Base-by-base conservation (phyloP, 2,888 invertebrate genomes). In the Mechanitis mazaeus region DNA sequence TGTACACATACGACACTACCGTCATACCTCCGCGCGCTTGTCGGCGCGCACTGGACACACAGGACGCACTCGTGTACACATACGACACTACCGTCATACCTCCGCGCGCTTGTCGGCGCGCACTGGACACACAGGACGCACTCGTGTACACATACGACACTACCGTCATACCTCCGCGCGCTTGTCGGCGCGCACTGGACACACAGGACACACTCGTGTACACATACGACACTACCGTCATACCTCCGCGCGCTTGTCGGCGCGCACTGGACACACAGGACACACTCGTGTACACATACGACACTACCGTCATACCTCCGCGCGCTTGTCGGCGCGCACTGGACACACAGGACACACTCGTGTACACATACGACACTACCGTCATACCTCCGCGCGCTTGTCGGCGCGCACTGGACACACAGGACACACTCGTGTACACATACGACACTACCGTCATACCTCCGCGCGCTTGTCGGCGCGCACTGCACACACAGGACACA, bases 281-380 rank as follows among this genome's bases (percentile, higher is more conserved):
- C 20, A 20, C 12, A 50, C 20, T 20, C 20, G 20, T 20, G 20
- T 20, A 20, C 20, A 20, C 20, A 20, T 20, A 20, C 20, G 20
- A 20, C 20, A 20, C 20, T 20, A 20, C 20, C 20, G 20, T 20
- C 20, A 20, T 20, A 20, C 95, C 85, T 97, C 97, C 33, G 96
- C 97, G 74, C 95, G 94, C 88, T 98, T 97, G 87, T 98, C 98
- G 55, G 97, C 97, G 83, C 97, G 97, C 89, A 96, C 98, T 98
- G 84, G 11, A 7, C 47, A 45, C 54, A 55, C 33, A 58, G 3
- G 7, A 28, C 20, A 20, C 12, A 50, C 20, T 20, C 20, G 20
- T 20, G 20, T 20, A 20, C 20, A 20, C 20, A 20, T 20, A 20
- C 20, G 20, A 20, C 20, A 20, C 20, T 20, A 20, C 20, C 20